Base-by-base conservation (phyloP, 2,888 invertebrate genomes). In the Thecocarcelia acutangulata region DNA sequence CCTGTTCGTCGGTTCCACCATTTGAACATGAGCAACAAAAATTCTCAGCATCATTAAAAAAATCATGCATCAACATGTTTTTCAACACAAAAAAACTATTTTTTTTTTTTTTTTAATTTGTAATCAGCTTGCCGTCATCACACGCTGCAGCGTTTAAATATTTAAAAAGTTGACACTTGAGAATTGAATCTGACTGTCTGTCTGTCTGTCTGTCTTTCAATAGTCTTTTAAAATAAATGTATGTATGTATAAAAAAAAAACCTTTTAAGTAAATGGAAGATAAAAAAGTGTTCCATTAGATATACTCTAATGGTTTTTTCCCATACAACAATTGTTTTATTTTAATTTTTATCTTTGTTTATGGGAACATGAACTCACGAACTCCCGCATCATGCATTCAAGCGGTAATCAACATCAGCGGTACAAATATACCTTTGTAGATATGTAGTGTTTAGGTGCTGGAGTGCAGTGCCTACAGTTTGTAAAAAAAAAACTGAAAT, bases 341-440 rank as follows among this genome's bases (percentile, higher is more conserved):
- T 59, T 56, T 74, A n/a, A 46, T 33, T 33, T 33, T 8, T 66
- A 66, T 79, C 78, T 78, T 69, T 80, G 64, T 75, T 75, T 66
- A 75, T 69, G 80, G 76, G 80, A 80, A 80, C 56, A 72, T 80
- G 76, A 80, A 76, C 80, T 80, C 80, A 76, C 80, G 80, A 76
- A 80, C 70, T 80, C 75, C 80, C 66, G 63, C 70, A 70, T 52
- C 76, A 70, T 81, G 76, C 76, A 81, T 48, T 81, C 66, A 81
- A 68, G 80, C 80, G 72, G 61, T 72, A 76, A 77, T 64, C 61
- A 42, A 76, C 66, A 66, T 80, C 64, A 70, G 72, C 50, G 61
- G 61, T 64, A 68, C 37, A 37, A 37, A 28, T 21, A 73, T n/a
- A 37, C n/a, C n/a, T n/a, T n/a, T n/a, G n/a, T n/a, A n/a, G n/a